Base-by-base conservation (phyloP, 2,888 invertebrate species). In the Euzophera pinguis region DNA sequence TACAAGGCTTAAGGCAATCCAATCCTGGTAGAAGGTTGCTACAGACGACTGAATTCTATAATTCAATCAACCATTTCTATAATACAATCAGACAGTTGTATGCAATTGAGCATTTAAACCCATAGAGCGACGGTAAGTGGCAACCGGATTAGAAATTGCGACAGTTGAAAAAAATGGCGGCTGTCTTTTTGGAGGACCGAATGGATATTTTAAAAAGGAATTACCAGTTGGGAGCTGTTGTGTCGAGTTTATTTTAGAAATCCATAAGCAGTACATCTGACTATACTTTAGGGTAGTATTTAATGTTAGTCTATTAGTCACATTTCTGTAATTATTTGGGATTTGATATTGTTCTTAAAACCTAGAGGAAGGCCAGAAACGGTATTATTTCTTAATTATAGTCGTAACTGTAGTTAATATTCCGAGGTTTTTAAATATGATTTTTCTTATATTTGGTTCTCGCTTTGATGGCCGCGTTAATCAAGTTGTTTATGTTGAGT, bases 1-100 rank as follows among this genome's bases (percentile, higher is more conserved):
- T 58, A 70, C 62, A 34, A 39, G 70, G 70, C 75, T 78, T 77
- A 78, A 55, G 53, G 59, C 64, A 78, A 78, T 78, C 78, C 77
- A 75, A 79, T 80, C 71, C 68, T 59, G 63, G 53, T 55, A 59
- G 65, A 66, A 64, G 69, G 67, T 74, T 74, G 71, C 71, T 45
- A 32, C 34, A 45, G 32, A 10, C 34, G 45, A 32, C 45, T 45
- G 45, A 45, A 34, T 45, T 45, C 45, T 45, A 69, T 71, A 63
- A 76, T 71, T 66, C 65, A 62, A 65, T 69, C 67, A 65, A 56
- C 56, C 69, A 61, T 67, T 66, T 59, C 67, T 69, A 71, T 59
- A 49, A 49, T 60, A 53, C 54, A 49, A 37, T 27, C 38, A 38
- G 17, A 38, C 48, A 38, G 37, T 38, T 48, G 48, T 38, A 38